Evolutionary conservation across 1,140 invertebrate genomes (phyloP), one percentile per base, ranked within the genome.

Genomic region (Drepana arcuata): DNA sequence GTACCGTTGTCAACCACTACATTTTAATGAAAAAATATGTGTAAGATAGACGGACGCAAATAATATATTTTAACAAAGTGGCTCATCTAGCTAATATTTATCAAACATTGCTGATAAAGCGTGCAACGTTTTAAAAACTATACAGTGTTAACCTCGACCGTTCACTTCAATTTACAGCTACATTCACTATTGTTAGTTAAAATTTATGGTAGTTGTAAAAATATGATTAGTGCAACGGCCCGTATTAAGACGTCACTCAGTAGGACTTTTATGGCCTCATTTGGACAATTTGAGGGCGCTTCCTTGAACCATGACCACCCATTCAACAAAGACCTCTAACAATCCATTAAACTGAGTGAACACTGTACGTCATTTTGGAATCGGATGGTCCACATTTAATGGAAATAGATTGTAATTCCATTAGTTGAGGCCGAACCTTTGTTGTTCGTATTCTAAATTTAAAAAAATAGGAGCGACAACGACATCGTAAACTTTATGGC

Each of bases 151-250:
- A 54, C 41, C 42, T 48, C n/a, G 37, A 46, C 40, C 49, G 41
- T 51, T 29, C 52, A 48, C 41, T 34, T 36, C 40, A 51, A 55
- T 52, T 53, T 50, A 47, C 40, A 27, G 42, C 35, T 33, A 25
- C 15, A 12, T 25, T 15, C 30, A 26, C 34, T 34, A 38, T 44
- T 44, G 41, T 44, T 48, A 26, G 34, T 27, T 31, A 13, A 9
- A 67, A 70, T 64, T 70, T 70, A 69, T 69, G 63, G 44, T 34
- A 36, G 45, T 57, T 44, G 48, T 73, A 70, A 75, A 74, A 75
- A 64, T 62, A 65, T 75, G 63, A 68, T 62, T 53, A 71, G 63
- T 52, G 40, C 51, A 48, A 53, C 55, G 45, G 34, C 45, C 41
- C 32, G 48, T 54, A 66, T 68, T 59, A 58, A 68, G 59, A 58